Base-by-base conservation (phyloP, 2,797 vertebrate species). In the Coranthus polyacanthus region DNA sequence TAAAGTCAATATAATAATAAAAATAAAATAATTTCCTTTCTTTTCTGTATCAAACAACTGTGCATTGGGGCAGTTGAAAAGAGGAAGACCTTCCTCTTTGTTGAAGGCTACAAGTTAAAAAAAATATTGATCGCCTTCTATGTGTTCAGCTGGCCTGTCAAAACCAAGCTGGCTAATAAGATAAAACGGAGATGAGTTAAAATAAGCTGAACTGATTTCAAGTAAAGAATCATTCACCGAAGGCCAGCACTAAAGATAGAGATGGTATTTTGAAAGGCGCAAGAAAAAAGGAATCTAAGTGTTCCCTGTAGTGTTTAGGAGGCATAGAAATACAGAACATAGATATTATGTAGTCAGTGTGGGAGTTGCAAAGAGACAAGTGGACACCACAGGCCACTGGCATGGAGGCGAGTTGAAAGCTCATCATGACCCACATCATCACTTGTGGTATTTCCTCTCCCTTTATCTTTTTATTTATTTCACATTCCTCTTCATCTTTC, bases 281-380 rank as follows among this genome's bases (percentile, higher is more conserved):
- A 24, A 44, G 9, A 50, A 6, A 47, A 46, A 65, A 2, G 54
- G n/a, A n/a, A n/a, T n/a, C n/a, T n/a, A n/a, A n/a, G n/a, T n/a
- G n/a, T n/a, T n/a, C n/a, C n/a, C n/a, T n/a, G n/a, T n/a, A n/a
- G n/a, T n/a, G n/a, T n/a, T n/a, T n/a, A 15, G 8, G 12, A 59
- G 29, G 26, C 64, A 20, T 72, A 18, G 42, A 42, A 54, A 75
- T 61, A 41, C 46, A 4, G 5, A 2, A 0, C n/a, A n/a, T 44
- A 61, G 37, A 69, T 17, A 63, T 55, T 41, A 46, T 47, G 36
- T 43, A 68, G 54, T 62, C 16, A 68, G 37, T 61, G 51, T 52
- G 62, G 22, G 7, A 46, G 58, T 26, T 69, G 37, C 15, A 39
- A 0, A 7, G 34, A 69, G 36, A 59, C 60, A 61, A 71, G 50